These are phyloP conservation scores for Capitulum mitella DNA, from an alignment of 2,888 invertebrate genomes.

Conservation along the genomic window DNA sequence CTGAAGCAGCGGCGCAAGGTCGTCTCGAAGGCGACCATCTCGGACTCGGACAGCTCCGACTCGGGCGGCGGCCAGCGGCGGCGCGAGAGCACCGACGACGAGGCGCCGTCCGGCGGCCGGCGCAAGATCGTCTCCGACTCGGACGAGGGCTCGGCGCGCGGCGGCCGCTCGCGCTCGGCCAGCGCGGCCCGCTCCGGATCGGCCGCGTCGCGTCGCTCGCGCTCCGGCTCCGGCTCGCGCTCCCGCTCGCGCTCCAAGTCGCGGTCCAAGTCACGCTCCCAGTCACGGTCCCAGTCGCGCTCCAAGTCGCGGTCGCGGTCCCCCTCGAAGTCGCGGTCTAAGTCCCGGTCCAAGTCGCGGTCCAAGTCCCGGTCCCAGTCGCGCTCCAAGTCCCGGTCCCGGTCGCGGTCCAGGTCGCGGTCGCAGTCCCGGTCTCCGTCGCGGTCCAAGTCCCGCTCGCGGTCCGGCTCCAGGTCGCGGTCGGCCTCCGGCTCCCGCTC, in stretches of 20 bases:
- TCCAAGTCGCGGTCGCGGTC: conserved; percentile 38
- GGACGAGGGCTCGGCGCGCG: conserved; percentile 1
- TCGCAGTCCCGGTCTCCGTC: conserved; percentile 33
- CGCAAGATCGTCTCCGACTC: conserved; percentile 13
- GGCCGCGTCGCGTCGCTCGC: conserved; percentile 38
- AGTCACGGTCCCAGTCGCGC: conserved; percentile 28
- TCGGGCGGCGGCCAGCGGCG: conserved; percentile 35
- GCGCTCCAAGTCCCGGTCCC: conserved; percentile 34
- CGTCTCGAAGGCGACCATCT: conserved; percentile 90
- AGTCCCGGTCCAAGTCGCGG: conserved; percentile 39
- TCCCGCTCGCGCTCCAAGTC: conserved; percentile 40
- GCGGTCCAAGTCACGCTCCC: conserved; percentile 36
- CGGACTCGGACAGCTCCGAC: conserved; percentile 52
- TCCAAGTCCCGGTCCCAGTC: conserved; percentile 40
- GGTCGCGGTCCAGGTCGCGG: conserved; percentile 36
- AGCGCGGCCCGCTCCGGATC: conserved; percentile 34
- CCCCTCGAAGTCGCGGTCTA: conserved; percentile 29
- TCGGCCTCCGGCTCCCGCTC: conserved; percentile 40
- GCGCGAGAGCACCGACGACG: conserved; percentile 27
- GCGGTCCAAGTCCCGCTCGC: conserved; percentile 30
- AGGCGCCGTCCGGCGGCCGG: not conserved
- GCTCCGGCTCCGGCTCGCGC: conserved; percentile 34
- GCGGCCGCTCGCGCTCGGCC: conserved; percentile 27
- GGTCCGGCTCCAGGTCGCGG: conserved; percentile 43
- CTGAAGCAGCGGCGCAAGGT: conserved; percentile 79